Evolutionary conservation across 2,888 invertebrate species (phyloP).

Genomic region (Eupsilia transversa): DNA sequence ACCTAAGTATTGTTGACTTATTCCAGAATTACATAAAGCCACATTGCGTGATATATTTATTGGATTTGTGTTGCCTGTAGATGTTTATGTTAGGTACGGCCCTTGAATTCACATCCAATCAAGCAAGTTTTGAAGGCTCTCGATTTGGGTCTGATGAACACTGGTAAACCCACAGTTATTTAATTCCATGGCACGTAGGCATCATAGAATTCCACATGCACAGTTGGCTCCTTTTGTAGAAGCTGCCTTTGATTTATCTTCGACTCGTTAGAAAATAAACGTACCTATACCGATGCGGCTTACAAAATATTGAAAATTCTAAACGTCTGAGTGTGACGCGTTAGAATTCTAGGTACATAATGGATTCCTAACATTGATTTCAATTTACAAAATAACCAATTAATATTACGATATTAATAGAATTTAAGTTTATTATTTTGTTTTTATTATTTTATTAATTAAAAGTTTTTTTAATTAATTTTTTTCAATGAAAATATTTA

Average conservation of each 20-base stretch:
- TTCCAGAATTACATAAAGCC: slow-evolving; percentile 30
- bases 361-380: background rate
- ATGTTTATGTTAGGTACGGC: slow-evolving; percentile 22
- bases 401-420: background rate
- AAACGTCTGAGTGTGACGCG: background rate
- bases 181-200: slow-evolving; percentile 18
- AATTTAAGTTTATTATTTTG: no score
- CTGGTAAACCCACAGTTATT: slow-evolving; percentile 11
- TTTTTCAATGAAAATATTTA: no score
- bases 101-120: slow-evolving; percentile 35
- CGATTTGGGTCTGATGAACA: slow-evolving; percentile 11
- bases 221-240: slow-evolving; percentile 14
- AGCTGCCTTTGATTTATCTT: slow-evolving; percentile 17
- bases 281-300: slow-evolving; percentile 20
- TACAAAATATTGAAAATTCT: slow-evolving; percentile 21
- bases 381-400: background rate
- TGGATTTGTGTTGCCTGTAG: background rate
- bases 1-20: slow-evolving; percentile 6
- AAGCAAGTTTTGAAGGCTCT: slow-evolving; percentile 44
- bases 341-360: background rate
- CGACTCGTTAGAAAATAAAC: slow-evolving; percentile 15
- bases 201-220: background rate
- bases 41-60: background rate
- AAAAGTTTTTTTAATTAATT: no score
- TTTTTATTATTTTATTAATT: no score